Percentiles rank a stretch among this genome's conserved stretches.
These are phyloP conservation scores for Helicoverpa assulta DNA, from an alignment of 2,888 invertebrate species.

Conservation along the genomic window DNA sequence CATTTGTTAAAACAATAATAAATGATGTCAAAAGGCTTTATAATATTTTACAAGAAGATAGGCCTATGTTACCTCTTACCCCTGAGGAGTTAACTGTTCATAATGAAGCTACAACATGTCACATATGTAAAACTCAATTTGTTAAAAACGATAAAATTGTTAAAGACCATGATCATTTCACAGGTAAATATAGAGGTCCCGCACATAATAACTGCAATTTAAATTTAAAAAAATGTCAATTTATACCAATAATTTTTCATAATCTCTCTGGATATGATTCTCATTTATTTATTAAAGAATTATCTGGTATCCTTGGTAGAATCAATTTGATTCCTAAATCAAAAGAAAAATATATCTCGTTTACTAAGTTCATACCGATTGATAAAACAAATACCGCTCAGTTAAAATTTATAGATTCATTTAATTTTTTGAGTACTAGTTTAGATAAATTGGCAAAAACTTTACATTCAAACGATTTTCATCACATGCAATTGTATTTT, in stretches of 20 bases:
- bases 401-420: background rate
- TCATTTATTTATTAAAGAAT: background rate
- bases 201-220: background rate
- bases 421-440: too few species aligned
- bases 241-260: too few species aligned
- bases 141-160: background rate
- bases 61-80: background rate
- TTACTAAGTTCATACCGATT: background rate
- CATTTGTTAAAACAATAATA: background rate
- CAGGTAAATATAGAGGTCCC: background rate
- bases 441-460: background rate
- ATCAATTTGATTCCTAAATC: background rate
- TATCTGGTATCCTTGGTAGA: background rate
- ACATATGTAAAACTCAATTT: background rate
- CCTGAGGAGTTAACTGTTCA: background rate
- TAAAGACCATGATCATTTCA: background rate
- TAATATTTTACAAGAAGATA: too few species aligned
- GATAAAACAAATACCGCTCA: background rate
- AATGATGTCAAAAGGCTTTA: conserved; percentile 5
- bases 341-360: background rate
- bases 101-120: background rate
- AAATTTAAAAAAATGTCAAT: background rate
- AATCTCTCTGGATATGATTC: background rate
- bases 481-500: background rate
- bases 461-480: background rate